Percentiles rank a stretch among this genome's conserved stretches.
phyloP scores from a whole-genome alignment of 1,140 invertebrate genomes.

The Hypsibius dujardini region DNA sequence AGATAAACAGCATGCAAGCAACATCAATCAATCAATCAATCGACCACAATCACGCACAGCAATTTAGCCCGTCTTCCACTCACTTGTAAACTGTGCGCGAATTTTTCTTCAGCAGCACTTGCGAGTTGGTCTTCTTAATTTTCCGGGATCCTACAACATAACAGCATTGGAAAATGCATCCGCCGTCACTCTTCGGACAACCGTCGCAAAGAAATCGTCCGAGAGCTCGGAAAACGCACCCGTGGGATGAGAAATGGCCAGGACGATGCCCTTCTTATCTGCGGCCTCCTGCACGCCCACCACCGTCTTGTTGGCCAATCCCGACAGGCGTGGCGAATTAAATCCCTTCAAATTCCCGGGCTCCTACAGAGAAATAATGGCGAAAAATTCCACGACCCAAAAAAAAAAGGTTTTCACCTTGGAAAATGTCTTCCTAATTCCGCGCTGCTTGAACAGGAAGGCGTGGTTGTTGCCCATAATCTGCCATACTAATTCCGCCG shows the following conservation, averaged over 20 bases:
- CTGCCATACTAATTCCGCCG: not conserved
- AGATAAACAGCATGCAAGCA: too few species aligned
- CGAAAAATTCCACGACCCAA: too few species aligned
- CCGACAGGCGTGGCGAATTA: not conserved
- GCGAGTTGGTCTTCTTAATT: too few species aligned
- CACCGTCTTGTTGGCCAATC: not conserved
- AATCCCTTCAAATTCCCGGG: not conserved
- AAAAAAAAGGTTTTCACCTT: not conserved
- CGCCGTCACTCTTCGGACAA: too few species aligned
- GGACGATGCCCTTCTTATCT: not conserved
- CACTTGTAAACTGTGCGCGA: too few species aligned
- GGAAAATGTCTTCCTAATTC: not conserved
- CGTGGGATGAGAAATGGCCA: not conserved
- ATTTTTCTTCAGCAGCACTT: too few species aligned
- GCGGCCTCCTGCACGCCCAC: not conserved
- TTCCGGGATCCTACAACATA: too few species aligned
- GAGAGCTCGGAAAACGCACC: not conserved
- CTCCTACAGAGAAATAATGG: not conserved
- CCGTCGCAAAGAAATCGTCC: not conserved
- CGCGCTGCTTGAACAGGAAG: not conserved
- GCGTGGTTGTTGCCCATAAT: constrained; percentile 1
- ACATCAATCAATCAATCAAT: too few species aligned
- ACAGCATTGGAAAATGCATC: too few species aligned
- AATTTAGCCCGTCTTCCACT: too few species aligned
- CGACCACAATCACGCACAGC: too few species aligned